Evolutionary conservation across 2,888 invertebrate species (phyloP).

Genomic region (Ophion costatus): DNA sequence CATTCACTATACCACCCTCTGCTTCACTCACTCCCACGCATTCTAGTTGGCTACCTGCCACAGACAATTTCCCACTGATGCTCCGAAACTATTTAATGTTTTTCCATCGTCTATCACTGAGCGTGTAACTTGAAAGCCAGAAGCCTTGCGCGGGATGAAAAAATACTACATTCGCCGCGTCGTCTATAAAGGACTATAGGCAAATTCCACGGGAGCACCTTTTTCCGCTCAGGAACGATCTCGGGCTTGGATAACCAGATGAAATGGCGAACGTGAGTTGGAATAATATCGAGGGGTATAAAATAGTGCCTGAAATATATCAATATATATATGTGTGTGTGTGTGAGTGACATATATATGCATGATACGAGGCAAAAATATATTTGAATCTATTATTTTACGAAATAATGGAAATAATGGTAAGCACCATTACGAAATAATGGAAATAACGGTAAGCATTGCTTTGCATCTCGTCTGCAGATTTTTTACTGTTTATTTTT

Average conservation of each 20-base stretch:
- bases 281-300: slow-evolving; percentile 25
- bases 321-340: too few relatives aligned
- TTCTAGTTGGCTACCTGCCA: slow-evolving; percentile 36
- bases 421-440: too few relatives aligned
- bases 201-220: slow-evolving; percentile 34
- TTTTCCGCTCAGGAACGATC: slow-evolving; percentile 18
- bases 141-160: slow-evolving; percentile 15
- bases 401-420: too few relatives aligned
- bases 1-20: background rate
- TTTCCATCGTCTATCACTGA: slow-evolving; percentile 21
- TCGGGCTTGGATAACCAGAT: background rate
- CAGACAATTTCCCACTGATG: slow-evolving; percentile 44
- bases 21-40: background rate
- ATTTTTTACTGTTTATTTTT: too few relatives aligned
- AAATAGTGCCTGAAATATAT: slow-evolving; percentile 40
- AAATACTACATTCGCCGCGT: slow-evolving; percentile 16
- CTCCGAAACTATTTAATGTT: slow-evolving; percentile 44
- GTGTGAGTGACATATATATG: too few relatives aligned
- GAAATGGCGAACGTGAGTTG: slow-evolving; percentile 39
- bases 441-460: too few relatives aligned
- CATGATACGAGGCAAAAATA: background rate
- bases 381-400: too few relatives aligned
- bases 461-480: too few relatives aligned
- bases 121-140: slow-evolving; percentile 28
- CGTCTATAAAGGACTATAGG: slow-evolving; percentile 9